Percentiles rank a stretch among this genome's conserved stretches.
Evolutionary conservation across 2,113 vertebrate species (phyloP).

Genomic region (Maylandia zebra): DNA sequence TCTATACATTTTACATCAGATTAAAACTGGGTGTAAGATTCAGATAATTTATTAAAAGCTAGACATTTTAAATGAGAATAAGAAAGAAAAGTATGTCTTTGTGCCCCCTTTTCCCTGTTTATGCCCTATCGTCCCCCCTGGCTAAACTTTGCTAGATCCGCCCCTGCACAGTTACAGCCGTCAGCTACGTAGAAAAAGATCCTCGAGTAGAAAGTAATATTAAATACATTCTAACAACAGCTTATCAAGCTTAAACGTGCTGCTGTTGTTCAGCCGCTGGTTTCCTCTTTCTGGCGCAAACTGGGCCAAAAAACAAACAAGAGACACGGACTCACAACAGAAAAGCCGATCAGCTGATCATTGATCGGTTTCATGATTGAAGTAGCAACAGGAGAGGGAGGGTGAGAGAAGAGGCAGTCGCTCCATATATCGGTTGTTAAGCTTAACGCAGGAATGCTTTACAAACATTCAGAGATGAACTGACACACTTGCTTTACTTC

Average conservation of each 20-base stretch:
- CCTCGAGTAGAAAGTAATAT: rapidly evolving
- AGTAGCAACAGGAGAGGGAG: rapidly evolving
- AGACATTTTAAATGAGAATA: too few species aligned
- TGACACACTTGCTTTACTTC: background rate
- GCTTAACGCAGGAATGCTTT: rapidly evolving
- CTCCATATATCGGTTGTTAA: background rate
- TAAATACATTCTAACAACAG: background rate
- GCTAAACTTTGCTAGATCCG: too few species aligned
- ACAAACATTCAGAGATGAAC: background rate
- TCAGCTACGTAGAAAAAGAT: rapidly evolving
- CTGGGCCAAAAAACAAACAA: rapidly evolving
- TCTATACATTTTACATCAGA: too few species aligned
- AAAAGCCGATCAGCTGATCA: rapidly evolving
- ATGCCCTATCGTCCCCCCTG: too few species aligned
- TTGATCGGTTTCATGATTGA: rapidly evolving
- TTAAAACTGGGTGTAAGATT: too few species aligned
- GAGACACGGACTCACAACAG: rapidly evolving
- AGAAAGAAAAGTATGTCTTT: too few species aligned
- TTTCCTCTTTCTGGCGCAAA: background rate
- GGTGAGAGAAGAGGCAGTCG: rapidly evolving
- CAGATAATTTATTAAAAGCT: too few species aligned
- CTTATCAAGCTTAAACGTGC: rapidly evolving
- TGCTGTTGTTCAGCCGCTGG: background rate
- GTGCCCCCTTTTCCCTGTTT: too few species aligned
- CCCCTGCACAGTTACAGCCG: too few species aligned